These are phyloP conservation scores for Aculops lycopersici DNA, from an alignment of 1,140 invertebrate species.

Conservation along the genomic window DNA sequence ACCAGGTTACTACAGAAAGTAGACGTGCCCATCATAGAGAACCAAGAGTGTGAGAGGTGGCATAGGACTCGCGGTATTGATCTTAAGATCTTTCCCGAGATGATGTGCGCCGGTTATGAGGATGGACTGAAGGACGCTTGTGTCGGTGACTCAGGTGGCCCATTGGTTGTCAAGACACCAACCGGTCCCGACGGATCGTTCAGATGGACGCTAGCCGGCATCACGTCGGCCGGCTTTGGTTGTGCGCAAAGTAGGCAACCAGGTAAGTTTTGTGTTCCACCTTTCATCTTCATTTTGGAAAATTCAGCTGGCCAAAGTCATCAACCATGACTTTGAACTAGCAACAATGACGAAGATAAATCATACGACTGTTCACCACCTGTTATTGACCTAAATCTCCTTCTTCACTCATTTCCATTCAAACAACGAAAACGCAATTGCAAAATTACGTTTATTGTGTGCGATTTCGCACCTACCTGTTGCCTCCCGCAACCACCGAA, in stretches of 20 bases:
- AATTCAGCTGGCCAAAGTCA: background rate
- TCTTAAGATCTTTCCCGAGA: constrained; percentile 72
- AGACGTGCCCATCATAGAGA: constrained; percentile 14
- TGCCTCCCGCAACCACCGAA: background rate
- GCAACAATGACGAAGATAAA: background rate
- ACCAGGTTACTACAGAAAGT: constrained; percentile 44
- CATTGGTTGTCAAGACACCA: constrained; percentile 26
- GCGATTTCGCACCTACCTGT: no score
- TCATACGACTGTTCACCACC: no score
- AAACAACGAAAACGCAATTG: no score
- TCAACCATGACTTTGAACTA: background rate
- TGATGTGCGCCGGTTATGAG: constrained; percentile 80
- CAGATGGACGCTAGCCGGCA: constrained; percentile 37
- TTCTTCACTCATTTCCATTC: no score
- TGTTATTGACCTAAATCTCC: no score
- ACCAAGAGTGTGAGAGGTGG: constrained; percentile 34
- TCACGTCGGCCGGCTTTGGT: constrained; percentile 51
- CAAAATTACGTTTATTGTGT: no score
- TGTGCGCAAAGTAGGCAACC: constrained; percentile 49
- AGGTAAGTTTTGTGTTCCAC: constrained; percentile 14
- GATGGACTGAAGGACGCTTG: constrained; percentile 41
- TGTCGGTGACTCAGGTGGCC: constrained; percentile 55
- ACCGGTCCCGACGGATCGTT: constrained; percentile 13
- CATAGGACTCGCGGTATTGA: constrained; percentile 34
- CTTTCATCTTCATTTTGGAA: no score